These are phyloP conservation scores for Catharus fuscescens DNA, from an alignment of 2,113 vertebrate species.

Conservation along the genomic window DNA sequence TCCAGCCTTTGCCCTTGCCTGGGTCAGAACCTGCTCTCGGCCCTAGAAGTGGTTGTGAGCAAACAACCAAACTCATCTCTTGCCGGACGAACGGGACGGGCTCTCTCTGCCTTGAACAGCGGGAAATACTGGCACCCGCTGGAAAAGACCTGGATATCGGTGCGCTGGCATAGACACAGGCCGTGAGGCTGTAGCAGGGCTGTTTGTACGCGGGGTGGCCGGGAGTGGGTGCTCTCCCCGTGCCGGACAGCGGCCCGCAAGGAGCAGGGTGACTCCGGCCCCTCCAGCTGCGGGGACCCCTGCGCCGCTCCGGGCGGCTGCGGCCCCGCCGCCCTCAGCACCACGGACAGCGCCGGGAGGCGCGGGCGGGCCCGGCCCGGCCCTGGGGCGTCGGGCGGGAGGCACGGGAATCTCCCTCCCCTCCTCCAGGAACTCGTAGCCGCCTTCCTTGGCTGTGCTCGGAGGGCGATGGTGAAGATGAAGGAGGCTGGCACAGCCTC, in stretches of 20 bases:
- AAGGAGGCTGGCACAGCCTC: not conserved
- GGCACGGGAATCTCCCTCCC: not conserved
- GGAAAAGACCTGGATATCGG: not conserved
- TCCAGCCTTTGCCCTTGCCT: not conserved
- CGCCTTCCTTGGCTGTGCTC: not conserved
- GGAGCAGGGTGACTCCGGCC: no score
- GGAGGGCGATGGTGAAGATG: not conserved
- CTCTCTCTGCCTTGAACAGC: not conserved
- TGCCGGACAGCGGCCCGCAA: accelerated
- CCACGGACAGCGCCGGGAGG: conserved; percentile 25
- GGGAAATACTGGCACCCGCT: not conserved
- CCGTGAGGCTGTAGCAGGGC: not conserved
- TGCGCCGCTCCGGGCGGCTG: not conserved
- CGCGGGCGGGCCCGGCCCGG: not conserved
- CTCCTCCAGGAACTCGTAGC: not conserved
- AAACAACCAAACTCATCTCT: not conserved
- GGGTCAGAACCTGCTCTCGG: not conserved
- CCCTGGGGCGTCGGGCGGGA: not conserved
- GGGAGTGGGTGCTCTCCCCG: not conserved
- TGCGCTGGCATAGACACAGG: not conserved
- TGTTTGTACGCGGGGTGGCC: not conserved
- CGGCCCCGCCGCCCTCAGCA: not conserved
- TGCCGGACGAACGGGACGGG: not conserved
- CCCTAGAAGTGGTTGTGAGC: not conserved
- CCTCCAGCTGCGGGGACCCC: not conserved